phyloP scores from a whole-genome alignment of 2,113 vertebrate genomes.

The Tychaedon coryphoeus region DNA sequence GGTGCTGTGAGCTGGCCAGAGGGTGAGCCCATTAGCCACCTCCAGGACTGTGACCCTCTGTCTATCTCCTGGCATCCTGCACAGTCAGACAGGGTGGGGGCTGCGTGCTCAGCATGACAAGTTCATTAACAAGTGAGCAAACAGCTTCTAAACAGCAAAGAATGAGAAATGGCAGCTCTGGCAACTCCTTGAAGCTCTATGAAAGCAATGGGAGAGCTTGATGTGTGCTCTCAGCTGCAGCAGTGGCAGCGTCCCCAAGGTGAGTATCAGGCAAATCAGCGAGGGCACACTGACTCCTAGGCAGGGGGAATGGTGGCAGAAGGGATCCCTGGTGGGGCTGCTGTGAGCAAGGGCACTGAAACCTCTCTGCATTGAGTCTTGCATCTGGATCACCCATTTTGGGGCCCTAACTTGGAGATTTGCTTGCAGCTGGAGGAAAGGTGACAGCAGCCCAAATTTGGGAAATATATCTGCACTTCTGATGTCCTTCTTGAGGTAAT shows the following conservation, averaged over 20 bases:
- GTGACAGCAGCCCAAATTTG: not conserved
- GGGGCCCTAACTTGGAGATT: accelerated
- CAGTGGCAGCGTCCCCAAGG: accelerated
- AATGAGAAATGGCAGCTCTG: not conserved
- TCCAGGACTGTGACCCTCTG: not conserved
- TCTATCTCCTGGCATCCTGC: not conserved
- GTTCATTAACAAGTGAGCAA: not conserved
- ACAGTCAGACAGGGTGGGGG: not conserved
- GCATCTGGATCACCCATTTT: accelerated
- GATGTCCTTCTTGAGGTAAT: not conserved
- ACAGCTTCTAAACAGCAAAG: not conserved
- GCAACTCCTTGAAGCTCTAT: not conserved
- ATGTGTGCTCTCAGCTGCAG: not conserved
- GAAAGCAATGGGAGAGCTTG: not conserved
- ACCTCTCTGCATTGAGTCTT: not conserved
- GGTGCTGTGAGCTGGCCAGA: not conserved
- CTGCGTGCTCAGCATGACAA: not conserved
- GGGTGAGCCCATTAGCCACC: too few relatives aligned
- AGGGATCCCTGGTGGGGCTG: not conserved
- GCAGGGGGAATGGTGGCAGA: not conserved
- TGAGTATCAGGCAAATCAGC: not conserved
- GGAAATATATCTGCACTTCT: not conserved
- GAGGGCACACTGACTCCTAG: not conserved
- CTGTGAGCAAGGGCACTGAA: not conserved
- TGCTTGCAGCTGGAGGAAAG: not conserved